phyloP scores from a whole-genome alignment of 2,113 vertebrate genomes.

The Hippolais icterina region DNA sequence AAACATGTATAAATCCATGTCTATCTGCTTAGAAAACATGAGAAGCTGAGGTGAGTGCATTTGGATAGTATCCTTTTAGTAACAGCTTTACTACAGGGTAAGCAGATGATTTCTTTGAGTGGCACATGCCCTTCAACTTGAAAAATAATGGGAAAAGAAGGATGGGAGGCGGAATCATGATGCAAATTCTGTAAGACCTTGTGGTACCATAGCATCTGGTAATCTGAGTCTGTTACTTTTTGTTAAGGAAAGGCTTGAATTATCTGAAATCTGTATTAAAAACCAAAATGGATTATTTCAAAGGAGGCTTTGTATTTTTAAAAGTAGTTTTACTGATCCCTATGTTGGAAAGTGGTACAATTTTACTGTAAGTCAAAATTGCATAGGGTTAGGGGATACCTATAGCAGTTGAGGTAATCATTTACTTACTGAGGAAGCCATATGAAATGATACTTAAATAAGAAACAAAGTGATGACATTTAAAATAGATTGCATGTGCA shows the following conservation, averaged over 20 bases:
- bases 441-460: constrained; percentile 51
- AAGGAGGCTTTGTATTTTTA: background rate
- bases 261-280: background rate
- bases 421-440: constrained; percentile 24
- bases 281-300: background rate
- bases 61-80: background rate
- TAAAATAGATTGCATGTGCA: background rate
- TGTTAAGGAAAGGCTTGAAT: background rate
- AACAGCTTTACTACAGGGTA: background rate
- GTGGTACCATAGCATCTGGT: background rate
- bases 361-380: background rate
- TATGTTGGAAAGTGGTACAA: background rate
- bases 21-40: background rate
- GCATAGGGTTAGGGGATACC: background rate
- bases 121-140: background rate
- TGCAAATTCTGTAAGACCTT: background rate
- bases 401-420: background rate
- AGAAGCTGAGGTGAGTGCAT: background rate
- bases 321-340: background rate
- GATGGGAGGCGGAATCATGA: background rate
- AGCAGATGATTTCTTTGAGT: background rate
- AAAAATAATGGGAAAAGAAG: background rate
- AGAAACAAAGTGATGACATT: constrained; percentile 37
- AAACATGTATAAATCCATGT: background rate
- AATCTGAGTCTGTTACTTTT: background rate